Conservation (phyloP, 23 tunicate species). For the Corella eumyota region DNA sequence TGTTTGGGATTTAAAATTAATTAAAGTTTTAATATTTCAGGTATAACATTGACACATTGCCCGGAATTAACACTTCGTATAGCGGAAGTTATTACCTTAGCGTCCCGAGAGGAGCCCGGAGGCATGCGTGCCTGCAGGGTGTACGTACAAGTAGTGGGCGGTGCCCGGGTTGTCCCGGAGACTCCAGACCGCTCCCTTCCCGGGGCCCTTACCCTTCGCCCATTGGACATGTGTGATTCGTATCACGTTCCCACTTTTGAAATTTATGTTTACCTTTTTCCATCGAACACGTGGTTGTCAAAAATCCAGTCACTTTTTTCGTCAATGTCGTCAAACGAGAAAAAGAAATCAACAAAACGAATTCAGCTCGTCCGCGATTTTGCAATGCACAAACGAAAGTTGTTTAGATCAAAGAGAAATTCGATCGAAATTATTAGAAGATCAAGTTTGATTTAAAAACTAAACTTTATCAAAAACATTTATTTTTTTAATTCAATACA, state of each 20-base stretch:
- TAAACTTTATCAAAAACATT: neutral
- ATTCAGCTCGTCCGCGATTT: neutral
- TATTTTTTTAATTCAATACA: no score
- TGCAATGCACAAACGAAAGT: neutral
- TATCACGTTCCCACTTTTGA: neutral
- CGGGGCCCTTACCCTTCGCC: neutral
- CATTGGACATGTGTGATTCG: neutral
- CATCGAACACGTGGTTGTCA: neutral
- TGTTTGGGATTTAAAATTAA: neutral
- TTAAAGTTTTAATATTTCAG: neutral
- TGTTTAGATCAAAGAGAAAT: neutral
- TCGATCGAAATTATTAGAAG: no score
- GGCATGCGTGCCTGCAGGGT: slow-evolving; percentile 11
- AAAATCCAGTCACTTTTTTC: slow-evolving; percentile 1
- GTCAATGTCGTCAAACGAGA: slow-evolving; percentile 1
- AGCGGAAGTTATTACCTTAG: neutral
- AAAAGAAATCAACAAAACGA: slow-evolving; percentile 1
- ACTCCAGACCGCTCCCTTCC: neutral
- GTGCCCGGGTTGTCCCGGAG: neutral
- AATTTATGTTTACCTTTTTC: slow-evolving; percentile 1
- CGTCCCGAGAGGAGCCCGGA: slow-evolving; percentile 4
- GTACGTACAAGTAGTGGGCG: no score
- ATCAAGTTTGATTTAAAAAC: no score
- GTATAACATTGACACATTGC: neutral
- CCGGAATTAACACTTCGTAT: neutral